Evolutionary conservation across 2,113 vertebrate genomes (phyloP).

Genomic region (Microcebus jonahi): DNA sequence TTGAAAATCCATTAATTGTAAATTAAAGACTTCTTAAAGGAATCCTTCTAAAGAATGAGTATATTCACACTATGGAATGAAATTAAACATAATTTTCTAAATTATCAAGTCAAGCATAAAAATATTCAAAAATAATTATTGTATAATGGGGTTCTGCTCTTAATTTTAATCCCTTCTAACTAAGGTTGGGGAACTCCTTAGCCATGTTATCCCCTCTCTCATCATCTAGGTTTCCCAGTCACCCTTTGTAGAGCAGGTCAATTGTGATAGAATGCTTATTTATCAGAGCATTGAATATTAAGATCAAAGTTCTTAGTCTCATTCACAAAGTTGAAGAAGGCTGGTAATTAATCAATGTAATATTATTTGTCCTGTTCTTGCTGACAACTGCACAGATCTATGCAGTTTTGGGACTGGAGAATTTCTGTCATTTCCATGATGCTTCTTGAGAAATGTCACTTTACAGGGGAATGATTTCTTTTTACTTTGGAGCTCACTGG

Average conservation of each 20-base stretch:
- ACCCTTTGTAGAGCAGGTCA: neutral
- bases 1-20: neutral
- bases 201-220: neutral
- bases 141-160: neutral
- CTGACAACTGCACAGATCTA: neutral
- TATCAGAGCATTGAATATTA: conserved; percentile 38
- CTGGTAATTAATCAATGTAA: neutral
- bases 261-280: neutral
- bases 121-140: neutral
- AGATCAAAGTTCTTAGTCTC: neutral
- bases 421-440: conserved; percentile 10
- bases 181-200: neutral
- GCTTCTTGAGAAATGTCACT: neutral
- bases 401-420: neutral
- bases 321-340: neutral
- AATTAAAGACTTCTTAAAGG: neutral
- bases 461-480: neutral
- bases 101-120: neutral
- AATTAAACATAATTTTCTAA: neutral
- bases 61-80: neutral
- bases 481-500: neutral
- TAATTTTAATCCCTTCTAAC: neutral
- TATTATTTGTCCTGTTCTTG: neutral
- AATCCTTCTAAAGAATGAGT: neutral
- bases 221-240: neutral